Conservation (phyloP, 2,888 invertebrate genomes). For the Folsomia manolachei region DNA sequence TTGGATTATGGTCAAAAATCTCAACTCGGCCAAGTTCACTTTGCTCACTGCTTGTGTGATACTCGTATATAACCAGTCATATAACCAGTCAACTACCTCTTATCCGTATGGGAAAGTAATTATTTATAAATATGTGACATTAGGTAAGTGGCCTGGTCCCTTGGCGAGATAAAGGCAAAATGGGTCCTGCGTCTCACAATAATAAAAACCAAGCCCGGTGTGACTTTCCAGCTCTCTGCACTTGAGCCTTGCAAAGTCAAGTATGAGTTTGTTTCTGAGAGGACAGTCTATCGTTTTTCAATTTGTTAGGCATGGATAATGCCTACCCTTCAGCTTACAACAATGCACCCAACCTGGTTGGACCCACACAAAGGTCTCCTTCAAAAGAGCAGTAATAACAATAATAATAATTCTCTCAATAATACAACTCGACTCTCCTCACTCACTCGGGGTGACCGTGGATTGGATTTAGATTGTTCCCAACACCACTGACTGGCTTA, state of each 20-base stretch:
- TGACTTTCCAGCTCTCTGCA: slow-evolving; percentile 40
- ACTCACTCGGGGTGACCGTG: slow-evolving; percentile 5
- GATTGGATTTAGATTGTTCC: slow-evolving; percentile 4
- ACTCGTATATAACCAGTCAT: no score
- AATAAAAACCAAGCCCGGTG: slow-evolving; percentile 34
- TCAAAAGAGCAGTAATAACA: slow-evolving; percentile 13
- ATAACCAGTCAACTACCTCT: not conserved
- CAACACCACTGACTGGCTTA: not conserved
- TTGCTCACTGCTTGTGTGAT: no score
- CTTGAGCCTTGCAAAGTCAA: slow-evolving; percentile 35
- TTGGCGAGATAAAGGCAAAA: not conserved
- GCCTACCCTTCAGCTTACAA: slow-evolving; percentile 14
- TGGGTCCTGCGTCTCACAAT: not conserved
- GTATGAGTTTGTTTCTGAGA: slow-evolving; percentile 10
- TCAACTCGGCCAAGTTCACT: not conserved
- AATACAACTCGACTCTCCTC: not conserved
- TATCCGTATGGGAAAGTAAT: slow-evolving; percentile 2
- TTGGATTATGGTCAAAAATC: not conserved
- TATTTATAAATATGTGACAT: slow-evolving; percentile 10
- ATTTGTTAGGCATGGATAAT: slow-evolving; percentile 41
- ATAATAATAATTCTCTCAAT: slow-evolving; percentile 10
- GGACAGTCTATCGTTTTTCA: slow-evolving; percentile 46
- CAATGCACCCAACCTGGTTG: slow-evolving; percentile 8
- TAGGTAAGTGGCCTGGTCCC: slow-evolving; percentile 7
- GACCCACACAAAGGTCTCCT: slow-evolving; percentile 5